phyloP scores from a whole-genome alignment of 2,113 vertebrate genomes.

The Saiga tatarica region DNA sequence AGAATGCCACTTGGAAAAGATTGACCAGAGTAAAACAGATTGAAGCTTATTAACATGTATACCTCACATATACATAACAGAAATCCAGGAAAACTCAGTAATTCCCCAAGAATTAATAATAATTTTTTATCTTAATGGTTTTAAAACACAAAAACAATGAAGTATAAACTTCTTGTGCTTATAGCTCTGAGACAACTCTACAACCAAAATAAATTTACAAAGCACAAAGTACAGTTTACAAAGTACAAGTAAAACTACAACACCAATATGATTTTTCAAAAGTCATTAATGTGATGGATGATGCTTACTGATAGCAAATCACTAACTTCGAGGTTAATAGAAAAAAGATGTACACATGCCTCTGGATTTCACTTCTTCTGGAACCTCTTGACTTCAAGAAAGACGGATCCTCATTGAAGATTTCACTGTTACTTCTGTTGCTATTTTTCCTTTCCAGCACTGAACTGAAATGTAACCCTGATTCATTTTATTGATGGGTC shows the following conservation, averaged over 20 bases:
- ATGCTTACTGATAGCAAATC: not conserved
- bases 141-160: not conserved
- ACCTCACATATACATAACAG: not conserved
- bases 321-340: not conserved
- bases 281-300: not conserved
- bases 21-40: not conserved
- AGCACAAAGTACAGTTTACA: not conserved
- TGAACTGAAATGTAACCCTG: not conserved
- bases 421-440: not conserved
- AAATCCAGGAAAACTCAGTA: not conserved
- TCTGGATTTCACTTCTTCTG: not conserved
- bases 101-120: not conserved
- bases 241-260: not conserved
- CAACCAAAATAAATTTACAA: not conserved
- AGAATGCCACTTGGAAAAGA: not conserved
- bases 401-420: not conserved
- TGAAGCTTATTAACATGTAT: not conserved
- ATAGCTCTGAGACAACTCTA: not conserved
- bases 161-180: not conserved
- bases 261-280: not conserved
- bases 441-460: not conserved
- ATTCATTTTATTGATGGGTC: not conserved
- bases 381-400: not conserved
- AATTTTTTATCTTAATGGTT: not conserved
- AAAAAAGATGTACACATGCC: not conserved